Evolutionary conservation across 2,888 invertebrate genomes (phyloP).

Genomic region (Hirtodrosophila alboralis): DNA sequence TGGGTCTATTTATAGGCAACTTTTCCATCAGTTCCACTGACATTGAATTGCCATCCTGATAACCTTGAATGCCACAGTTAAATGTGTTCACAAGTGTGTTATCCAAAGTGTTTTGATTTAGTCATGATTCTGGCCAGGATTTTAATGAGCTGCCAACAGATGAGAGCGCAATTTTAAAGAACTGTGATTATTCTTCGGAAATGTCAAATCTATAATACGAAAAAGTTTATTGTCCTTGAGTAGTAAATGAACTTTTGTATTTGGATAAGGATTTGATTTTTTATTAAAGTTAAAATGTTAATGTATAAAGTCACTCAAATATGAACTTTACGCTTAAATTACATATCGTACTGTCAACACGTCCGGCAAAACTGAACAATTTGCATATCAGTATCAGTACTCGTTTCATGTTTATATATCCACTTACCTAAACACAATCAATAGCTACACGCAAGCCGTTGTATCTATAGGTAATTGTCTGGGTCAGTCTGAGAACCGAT

Average conservation of each 20-base stretch:
- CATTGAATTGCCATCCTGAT: background rate
- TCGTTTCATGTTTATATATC: conserved; percentile 14
- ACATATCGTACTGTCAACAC: conserved; percentile 1
- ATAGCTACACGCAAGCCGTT: conserved; percentile 36
- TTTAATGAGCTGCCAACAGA: conserved; percentile 9
- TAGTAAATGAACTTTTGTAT: too few species aligned
- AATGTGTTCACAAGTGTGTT: background rate
- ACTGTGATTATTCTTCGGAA: too few species aligned
- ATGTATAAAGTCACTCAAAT: background rate
- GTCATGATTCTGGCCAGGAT: background rate
- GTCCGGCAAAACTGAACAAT: background rate
- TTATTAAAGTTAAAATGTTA: too few species aligned
- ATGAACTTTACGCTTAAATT: background rate
- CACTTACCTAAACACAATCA: conserved; percentile 49
- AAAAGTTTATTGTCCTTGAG: background rate
- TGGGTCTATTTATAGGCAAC: conserved; percentile 15
- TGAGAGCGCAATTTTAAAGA: too few species aligned
- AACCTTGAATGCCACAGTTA: conserved; percentile 11
- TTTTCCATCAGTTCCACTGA: background rate
- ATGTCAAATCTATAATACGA: background rate
- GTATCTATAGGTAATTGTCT: conserved; percentile 45
- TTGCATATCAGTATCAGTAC: conserved; percentile 1
- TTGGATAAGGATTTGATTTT: too few species aligned
- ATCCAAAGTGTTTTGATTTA: background rate
- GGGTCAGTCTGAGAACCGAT: conserved; percentile 17